These are phyloP conservation scores for Drosophila kepulauana DNA, from an alignment of 1,140 invertebrate genomes.

Conservation along the genomic window DNA sequence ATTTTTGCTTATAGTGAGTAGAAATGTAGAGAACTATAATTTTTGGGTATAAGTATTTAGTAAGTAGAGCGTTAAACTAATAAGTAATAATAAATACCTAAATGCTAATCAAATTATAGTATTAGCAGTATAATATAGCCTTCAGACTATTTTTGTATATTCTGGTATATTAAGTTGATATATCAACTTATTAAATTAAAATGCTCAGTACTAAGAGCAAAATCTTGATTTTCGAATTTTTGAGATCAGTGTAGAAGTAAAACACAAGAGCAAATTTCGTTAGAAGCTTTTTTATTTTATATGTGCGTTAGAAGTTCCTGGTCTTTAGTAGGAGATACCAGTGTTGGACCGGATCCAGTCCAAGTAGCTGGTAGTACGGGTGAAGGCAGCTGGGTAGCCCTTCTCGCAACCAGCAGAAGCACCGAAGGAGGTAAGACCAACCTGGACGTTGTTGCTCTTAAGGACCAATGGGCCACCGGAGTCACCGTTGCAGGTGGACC, in stretches of 20 bases:
- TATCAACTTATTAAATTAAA: too few relatives aligned
- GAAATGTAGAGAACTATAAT: too few relatives aligned
- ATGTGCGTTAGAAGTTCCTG: slow-evolving; percentile 28
- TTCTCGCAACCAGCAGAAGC: slow-evolving; percentile 85
- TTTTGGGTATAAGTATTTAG: too few relatives aligned
- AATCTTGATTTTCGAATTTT: too few relatives aligned
- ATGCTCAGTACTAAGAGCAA: too few relatives aligned
- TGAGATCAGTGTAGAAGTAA: not conserved
- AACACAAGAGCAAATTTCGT: slow-evolving; percentile 1
- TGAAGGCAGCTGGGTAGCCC: slow-evolving; percentile 86
- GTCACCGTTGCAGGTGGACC: slow-evolving; percentile 84
- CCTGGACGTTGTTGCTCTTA: slow-evolving; percentile 13
- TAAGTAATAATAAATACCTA: too few relatives aligned
- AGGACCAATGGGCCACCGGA: slow-evolving; percentile 86
- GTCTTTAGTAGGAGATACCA: slow-evolving; percentile 49
- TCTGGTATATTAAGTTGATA: too few relatives aligned
- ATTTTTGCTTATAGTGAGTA: too few relatives aligned
- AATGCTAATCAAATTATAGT: too few relatives aligned
- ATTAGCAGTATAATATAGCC: too few relatives aligned
- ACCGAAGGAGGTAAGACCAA: slow-evolving; percentile 87
- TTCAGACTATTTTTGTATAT: too few relatives aligned
- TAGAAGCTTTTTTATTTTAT: slow-evolving; percentile 41
- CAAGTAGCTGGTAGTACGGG: slow-evolving; percentile 86
- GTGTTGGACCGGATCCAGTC: slow-evolving; percentile 85
- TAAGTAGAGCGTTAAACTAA: too few relatives aligned